Evolutionary conservation across 2,888 invertebrate genomes (phyloP).

Genomic region (Smittia aterrima): DNA sequence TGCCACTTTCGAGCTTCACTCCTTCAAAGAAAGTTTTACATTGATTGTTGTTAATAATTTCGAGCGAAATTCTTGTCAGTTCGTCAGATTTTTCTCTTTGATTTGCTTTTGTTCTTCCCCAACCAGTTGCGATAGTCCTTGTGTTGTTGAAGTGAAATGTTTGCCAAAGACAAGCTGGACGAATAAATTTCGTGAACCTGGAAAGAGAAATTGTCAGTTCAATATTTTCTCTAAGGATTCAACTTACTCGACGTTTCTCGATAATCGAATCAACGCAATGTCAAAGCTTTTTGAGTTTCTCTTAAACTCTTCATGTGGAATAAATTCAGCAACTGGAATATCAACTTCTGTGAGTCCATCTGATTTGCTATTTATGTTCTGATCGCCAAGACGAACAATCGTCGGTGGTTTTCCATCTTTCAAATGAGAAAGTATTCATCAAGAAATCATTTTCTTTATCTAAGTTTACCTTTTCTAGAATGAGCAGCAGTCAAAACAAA

Average conservation of each 20-base stretch:
- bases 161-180: slow-evolving; percentile 53
- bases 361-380: slow-evolving; percentile 49
- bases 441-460: no score
- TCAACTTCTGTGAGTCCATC: slow-evolving; percentile 50
- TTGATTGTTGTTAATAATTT: slow-evolving; percentile 47
- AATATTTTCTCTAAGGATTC: not conserved
- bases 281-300: slow-evolving; percentile 57
- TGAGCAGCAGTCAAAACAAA: slow-evolving; percentile 61
- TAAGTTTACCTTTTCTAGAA: slow-evolving; percentile 52
- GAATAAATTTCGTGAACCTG: slow-evolving; percentile 47
- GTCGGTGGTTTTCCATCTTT: not conserved
- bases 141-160: slow-evolving; percentile 45
- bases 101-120: slow-evolving; percentile 52
- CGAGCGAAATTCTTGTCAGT: slow-evolving; percentile 52
- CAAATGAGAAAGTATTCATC: no score
- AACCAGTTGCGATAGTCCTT: slow-evolving; percentile 50
- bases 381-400: slow-evolving; percentile 52
- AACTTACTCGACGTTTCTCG: slow-evolving; percentile 44
- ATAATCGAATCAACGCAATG: slow-evolving; percentile 59
- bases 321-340: slow-evolving; percentile 48
- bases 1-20: slow-evolving; percentile 43
- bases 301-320: slow-evolving; percentile 51
- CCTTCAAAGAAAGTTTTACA: slow-evolving; percentile 49
- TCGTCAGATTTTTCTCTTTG: slow-evolving; percentile 48
- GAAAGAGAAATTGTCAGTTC: no score